Percentiles rank a stretch among this genome's conserved stretches.
Conservation (phyloP, 2,888 invertebrate species). For the Eudemis profundana region DNA sequence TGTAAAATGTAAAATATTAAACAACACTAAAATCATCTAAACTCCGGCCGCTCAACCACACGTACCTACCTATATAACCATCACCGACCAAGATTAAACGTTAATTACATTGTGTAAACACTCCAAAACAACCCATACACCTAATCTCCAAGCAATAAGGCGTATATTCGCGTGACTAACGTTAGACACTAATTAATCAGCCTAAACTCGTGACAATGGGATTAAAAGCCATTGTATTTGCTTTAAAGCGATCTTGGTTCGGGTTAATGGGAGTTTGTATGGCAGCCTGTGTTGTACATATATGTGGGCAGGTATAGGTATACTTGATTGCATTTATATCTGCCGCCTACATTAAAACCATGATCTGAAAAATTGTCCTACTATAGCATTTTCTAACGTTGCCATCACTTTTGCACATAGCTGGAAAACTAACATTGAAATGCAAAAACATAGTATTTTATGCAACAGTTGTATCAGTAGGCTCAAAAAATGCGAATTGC, state of each 20-base stretch:
- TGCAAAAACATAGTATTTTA: no score
- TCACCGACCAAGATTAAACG: conserved; percentile 28
- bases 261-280: conserved; percentile 35
- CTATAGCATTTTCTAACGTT: no score
- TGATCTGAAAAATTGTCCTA: no score
- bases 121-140: not conserved
- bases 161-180: conserved; percentile 40
- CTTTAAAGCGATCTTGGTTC: conserved; percentile 60
- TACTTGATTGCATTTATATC: not conserved
- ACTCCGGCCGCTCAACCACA: not conserved
- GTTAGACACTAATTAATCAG: conserved; percentile 76
- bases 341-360: no score
- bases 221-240: conserved; percentile 73
- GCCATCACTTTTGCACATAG: no score
- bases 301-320: conserved; percentile 1
- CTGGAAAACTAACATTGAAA: no score
- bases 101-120: conserved; percentile 21
- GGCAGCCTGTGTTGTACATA: conserved; percentile 14
- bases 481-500: no score
- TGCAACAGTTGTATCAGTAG: no score
- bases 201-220: conserved; percentile 67
- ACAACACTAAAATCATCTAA: conserved; percentile 9
- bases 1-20: not conserved
- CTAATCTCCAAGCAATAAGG: not conserved
- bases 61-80: conserved; percentile 7